These are phyloP conservation scores for Halcyon senegalensis DNA, from an alignment of 2,113 vertebrate genomes.

Conservation along the genomic window DNA sequence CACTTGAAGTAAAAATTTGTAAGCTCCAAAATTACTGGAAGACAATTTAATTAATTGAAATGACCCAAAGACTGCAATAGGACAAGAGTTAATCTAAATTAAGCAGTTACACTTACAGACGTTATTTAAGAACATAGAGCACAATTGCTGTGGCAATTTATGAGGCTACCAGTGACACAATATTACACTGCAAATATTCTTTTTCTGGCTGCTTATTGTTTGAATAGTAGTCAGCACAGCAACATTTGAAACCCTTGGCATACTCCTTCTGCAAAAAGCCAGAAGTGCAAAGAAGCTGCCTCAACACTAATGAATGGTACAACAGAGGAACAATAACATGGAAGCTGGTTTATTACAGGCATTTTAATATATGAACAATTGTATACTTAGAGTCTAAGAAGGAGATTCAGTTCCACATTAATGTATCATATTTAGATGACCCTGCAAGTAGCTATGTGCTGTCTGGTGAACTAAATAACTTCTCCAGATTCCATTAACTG, in stretches of 20 bases:
- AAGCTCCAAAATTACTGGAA: neutral
- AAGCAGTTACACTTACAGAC: neutral
- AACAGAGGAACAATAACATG: neutral
- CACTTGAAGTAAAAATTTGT: neutral
- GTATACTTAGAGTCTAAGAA: neutral
- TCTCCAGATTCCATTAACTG: neutral
- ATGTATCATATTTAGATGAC: neutral
- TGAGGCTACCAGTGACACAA: neutral
- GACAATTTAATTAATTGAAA: neutral
- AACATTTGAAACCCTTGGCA: neutral
- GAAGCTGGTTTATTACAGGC: neutral
- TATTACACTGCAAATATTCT: neutral
- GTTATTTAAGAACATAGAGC: neutral
- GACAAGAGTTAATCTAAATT: neutral
- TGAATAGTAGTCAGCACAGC: neutral
- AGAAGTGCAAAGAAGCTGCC: neutral
- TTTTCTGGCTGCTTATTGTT: neutral
- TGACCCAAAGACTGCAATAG: neutral
- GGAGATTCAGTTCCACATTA: neutral
- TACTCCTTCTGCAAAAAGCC: neutral
- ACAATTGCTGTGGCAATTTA: neutral
- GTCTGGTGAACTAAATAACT: neutral
- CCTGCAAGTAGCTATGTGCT: neutral
- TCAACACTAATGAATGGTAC: neutral
- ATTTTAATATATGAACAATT: neutral